Conservation (phyloP, 1,140 invertebrate genomes). For the Hycleus cichorii region DNA sequence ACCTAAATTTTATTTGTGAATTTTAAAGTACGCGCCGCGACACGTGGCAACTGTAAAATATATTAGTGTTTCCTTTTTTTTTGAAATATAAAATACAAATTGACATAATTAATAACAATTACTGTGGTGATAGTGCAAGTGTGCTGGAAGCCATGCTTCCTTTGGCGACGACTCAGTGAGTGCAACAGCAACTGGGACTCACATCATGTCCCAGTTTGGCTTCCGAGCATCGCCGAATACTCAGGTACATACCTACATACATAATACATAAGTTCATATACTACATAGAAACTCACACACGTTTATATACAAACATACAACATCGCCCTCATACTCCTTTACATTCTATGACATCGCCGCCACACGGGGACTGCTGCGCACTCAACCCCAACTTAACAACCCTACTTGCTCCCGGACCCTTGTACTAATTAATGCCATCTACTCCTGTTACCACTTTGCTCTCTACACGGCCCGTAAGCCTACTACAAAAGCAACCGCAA, state of each 20-base stretch:
- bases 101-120: background rate
- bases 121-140: slow-evolving; percentile 17
- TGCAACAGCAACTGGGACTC: slow-evolving; percentile 44
- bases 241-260: slow-evolving; percentile 44
- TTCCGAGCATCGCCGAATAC: slow-evolving; percentile 58
- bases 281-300: background rate
- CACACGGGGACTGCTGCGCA: slow-evolving; percentile 6
- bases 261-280: slow-evolving; percentile 1
- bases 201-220: slow-evolving; percentile 61
- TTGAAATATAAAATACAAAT: too few relatives aligned
- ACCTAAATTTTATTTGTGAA: background rate
- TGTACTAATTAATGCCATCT: too few relatives aligned
- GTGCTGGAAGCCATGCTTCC: slow-evolving; percentile 39
- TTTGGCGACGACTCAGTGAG: slow-evolving; percentile 38
- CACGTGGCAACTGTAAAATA: slow-evolving; percentile 13
- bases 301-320: too few relatives aligned
- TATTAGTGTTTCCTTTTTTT: too few relatives aligned
- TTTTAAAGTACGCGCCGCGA: slow-evolving; percentile 3
- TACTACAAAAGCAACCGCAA: background rate
- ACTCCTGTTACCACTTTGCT: background rate
- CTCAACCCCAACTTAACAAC: slow-evolving; percentile 2
- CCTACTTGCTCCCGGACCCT: background rate
- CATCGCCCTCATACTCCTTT: background rate
- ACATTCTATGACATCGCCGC: background rate
- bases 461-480: background rate